Conservation (phyloP, 2,797 vertebrate species). For the Rhinophrynus dorsalis region DNA sequence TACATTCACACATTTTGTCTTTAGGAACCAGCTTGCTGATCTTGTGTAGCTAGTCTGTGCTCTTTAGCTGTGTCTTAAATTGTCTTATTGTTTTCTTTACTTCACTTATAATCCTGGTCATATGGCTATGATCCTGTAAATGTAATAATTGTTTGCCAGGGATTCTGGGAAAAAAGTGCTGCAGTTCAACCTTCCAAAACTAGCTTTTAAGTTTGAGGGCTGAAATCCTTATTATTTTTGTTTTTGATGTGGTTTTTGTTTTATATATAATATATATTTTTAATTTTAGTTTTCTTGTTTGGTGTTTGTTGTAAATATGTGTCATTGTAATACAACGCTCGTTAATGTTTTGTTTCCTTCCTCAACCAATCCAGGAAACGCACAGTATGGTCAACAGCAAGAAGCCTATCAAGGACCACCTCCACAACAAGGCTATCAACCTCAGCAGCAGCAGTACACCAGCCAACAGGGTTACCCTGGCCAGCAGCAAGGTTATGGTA, state of each 20-base stretch:
- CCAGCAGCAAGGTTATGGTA: conserved; percentile 95
- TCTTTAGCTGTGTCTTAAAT: conserved; percentile 79
- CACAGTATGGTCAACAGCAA: conserved; percentile 94
- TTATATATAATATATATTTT: conserved; percentile 63
- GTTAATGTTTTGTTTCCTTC: conserved; percentile 55
- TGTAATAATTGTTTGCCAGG: conserved; percentile 77
- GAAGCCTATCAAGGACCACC: conserved; percentile 96
- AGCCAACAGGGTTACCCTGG: conserved; percentile 93
- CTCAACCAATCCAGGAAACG: conserved; percentile 82
- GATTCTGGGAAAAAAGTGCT: conserved; percentile 67
- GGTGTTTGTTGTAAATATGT: conserved; percentile 69
- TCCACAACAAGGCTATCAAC: conserved; percentile 91
- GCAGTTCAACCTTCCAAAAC: conserved; percentile 74
- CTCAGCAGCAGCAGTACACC: conserved; percentile 83
- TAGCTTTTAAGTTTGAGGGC: conserved; percentile 78
- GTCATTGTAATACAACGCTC: conserved; percentile 26
- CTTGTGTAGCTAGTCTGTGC: conserved; percentile 81
- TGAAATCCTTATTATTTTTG: conserved; percentile 74
- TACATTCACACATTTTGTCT: conserved; percentile 66
- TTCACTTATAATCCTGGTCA: conserved; percentile 71
- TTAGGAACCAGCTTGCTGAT: conserved; percentile 81
- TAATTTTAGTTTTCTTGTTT: conserved; percentile 60
- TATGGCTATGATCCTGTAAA: conserved; percentile 72
- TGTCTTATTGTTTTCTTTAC: conserved; percentile 66
- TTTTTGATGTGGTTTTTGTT: conserved; percentile 71